Conservation (phyloP, 2,888 invertebrate genomes). For the Caenorhabditis zanzibari region DNA sequence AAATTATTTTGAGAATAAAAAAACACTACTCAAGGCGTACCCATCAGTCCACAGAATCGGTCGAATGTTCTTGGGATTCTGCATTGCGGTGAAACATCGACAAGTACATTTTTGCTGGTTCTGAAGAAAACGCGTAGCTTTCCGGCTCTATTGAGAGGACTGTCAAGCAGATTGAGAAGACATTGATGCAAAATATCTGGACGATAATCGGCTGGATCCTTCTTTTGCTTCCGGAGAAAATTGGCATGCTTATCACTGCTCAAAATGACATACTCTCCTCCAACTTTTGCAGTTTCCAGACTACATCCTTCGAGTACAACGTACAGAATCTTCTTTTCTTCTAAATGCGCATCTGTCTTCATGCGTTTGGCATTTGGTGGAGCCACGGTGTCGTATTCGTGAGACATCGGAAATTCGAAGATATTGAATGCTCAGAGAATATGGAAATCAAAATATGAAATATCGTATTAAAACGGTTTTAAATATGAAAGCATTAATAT, state of each 20-base stretch:
- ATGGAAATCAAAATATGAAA: background rate
- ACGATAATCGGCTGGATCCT: conserved; percentile 92
- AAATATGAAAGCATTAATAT: background rate
- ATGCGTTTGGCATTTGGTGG: conserved; percentile 76
- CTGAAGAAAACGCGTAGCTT: conserved; percentile 90
- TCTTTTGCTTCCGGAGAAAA: conserved; percentile 88
- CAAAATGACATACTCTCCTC: conserved; percentile 79
- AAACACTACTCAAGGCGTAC: conserved; percentile 85
- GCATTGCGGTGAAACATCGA: conserved; percentile 89
- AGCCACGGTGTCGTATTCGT: conserved; percentile 69
- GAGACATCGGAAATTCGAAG: conserved; percentile 56
- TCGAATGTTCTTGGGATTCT: conserved; percentile 97
- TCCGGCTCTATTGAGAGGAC: conserved; percentile 96
- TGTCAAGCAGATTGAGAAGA: conserved; percentile 96
- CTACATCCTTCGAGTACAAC: conserved; percentile 95
- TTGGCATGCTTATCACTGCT: conserved; percentile 79
- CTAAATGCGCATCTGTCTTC: conserved; percentile 73
- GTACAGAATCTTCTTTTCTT: conserved; percentile 87
- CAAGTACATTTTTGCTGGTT: conserved; percentile 85
- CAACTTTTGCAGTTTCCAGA: conserved; percentile 94
- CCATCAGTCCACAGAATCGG: conserved; percentile 96
- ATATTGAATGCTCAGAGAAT: background rate
- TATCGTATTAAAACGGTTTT: background rate
- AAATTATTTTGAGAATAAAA: conserved; percentile 32
- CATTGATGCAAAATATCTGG: conserved; percentile 98